These are phyloP conservation scores for Stigmatopora nigra DNA, from an alignment of 2,113 vertebrate species.

Conservation along the genomic window DNA sequence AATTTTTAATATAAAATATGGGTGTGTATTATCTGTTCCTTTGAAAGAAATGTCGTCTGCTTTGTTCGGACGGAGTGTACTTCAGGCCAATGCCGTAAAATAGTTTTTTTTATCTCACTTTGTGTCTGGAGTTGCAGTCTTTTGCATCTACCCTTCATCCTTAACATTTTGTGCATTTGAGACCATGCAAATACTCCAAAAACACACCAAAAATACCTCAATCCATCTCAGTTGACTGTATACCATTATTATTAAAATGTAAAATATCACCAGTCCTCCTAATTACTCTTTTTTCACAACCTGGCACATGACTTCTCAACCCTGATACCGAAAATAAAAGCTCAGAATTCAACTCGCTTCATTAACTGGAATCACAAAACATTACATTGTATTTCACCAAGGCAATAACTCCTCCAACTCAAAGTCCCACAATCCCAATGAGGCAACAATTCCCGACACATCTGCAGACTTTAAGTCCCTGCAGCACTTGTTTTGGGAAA, in stretches of 20 bases:
- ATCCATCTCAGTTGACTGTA: too few relatives aligned
- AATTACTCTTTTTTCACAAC: background rate
- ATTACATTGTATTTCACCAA: conserved; percentile 47
- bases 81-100: too few relatives aligned
- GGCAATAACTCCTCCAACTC: conserved; percentile 31
- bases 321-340: conserved; percentile 8
- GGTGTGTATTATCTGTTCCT: background rate
- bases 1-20: background rate
- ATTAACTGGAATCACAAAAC: conserved; percentile 28
- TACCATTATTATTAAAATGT: background rate
- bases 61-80: too few relatives aligned
- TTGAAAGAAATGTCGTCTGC: too few relatives aligned
- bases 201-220: too few relatives aligned
- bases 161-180: too few relatives aligned
- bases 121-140: too few relatives aligned
- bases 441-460: conserved; percentile 32
- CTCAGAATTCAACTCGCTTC: conserved; percentile 19
- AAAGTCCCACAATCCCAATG: conserved; percentile 40
- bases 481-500: conserved; percentile 34
- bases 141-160: too few relatives aligned
- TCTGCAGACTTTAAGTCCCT: conserved; percentile 36
- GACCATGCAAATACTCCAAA: too few relatives aligned
- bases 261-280: background rate
- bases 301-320: background rate
- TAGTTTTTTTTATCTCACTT: too few relatives aligned